Evolutionary conservation across 2,888 invertebrate species (phyloP).

Genomic region (Panzeria rudis): DNA sequence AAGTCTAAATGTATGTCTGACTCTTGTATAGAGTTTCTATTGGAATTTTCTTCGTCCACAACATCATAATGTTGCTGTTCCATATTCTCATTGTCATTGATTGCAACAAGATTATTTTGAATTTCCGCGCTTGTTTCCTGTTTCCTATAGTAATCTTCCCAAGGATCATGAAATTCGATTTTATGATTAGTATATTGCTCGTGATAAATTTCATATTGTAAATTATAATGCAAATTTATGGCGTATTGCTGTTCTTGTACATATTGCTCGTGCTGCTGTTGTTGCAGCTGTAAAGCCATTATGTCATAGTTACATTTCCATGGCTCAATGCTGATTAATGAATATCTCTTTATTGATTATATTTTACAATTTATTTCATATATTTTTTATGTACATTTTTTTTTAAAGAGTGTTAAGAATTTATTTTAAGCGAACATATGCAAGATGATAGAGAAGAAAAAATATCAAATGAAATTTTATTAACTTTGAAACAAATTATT

Average conservation of each 20-base stretch:
- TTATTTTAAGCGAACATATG: constrained; percentile 24
- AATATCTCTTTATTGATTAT: constrained; percentile 57
- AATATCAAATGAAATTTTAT: constrained; percentile 39
- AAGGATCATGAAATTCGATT: constrained; percentile 87
- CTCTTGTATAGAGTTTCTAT: constrained; percentile 11
- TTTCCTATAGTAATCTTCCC: constrained; percentile 88
- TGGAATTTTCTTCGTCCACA: constrained; percentile 10
- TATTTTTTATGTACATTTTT: neutral
- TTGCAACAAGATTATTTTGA: constrained; percentile 8
- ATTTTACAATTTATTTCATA: neutral
- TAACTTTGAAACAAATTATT: constrained; percentile 19
- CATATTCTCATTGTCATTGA: constrained; percentile 6
- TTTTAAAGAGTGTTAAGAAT: constrained; percentile 21
- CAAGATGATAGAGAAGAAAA: constrained; percentile 44
- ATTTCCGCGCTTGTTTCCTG: constrained; percentile 73
- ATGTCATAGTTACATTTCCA: constrained; percentile 63
- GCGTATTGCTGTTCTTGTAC: constrained; percentile 40
- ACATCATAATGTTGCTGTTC: constrained; percentile 25
- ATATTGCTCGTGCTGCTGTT: constrained; percentile 67
- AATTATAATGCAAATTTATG: constrained; percentile 50
- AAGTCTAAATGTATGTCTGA: constrained; percentile 4
- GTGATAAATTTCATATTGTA: constrained; percentile 59
- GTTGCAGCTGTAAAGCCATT: constrained; percentile 62
- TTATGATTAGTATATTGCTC: constrained; percentile 74
- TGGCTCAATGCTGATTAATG: constrained; percentile 55